phyloP scores from a whole-genome alignment of 2,797 vertebrate genomes.

The Cichlasoma orientale region DNA sequence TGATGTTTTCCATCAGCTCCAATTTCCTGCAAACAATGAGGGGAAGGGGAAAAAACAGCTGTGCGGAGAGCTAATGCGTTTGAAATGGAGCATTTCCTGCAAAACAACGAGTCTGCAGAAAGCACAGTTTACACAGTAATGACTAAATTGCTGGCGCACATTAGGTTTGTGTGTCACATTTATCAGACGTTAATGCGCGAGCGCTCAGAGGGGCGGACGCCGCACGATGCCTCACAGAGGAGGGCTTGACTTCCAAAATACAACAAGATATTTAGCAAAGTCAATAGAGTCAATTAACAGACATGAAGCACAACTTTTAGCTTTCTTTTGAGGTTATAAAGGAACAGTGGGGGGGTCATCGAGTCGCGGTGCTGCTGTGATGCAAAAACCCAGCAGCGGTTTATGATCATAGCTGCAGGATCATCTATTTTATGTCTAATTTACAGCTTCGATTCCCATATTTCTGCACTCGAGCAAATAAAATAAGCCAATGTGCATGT shows the following conservation, averaged over 20 bases:
- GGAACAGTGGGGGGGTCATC: neutral
- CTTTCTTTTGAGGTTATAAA: neutral
- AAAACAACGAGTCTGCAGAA: conserved; percentile 36
- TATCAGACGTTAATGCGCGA: conserved; percentile 54
- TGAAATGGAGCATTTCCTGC: conserved; percentile 56
- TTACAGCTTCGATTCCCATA: neutral
- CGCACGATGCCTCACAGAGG: neutral
- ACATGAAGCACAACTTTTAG: neutral
- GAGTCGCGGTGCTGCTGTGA: neutral
- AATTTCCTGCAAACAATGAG: conserved; percentile 43
- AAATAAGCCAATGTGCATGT: neutral
- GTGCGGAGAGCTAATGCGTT: conserved; percentile 55
- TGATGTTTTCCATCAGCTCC: conserved; percentile 36
- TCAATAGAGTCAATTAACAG: neutral
- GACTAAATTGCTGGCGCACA: conserved; percentile 45
- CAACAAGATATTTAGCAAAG: neutral
- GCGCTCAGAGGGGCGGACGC: conserved; percentile 18
- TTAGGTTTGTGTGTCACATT: conserved; percentile 45
- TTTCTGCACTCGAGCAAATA: neutral
- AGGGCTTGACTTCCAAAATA: neutral
- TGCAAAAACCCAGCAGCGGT: neutral
- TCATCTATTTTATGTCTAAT: neutral
- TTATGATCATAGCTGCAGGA: neutral
- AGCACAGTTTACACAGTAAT: conserved; percentile 31
- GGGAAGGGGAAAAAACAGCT: conserved; percentile 21